phyloP scores from a whole-genome alignment of 1,140 invertebrate genomes.

The Mya arenaria region DNA sequence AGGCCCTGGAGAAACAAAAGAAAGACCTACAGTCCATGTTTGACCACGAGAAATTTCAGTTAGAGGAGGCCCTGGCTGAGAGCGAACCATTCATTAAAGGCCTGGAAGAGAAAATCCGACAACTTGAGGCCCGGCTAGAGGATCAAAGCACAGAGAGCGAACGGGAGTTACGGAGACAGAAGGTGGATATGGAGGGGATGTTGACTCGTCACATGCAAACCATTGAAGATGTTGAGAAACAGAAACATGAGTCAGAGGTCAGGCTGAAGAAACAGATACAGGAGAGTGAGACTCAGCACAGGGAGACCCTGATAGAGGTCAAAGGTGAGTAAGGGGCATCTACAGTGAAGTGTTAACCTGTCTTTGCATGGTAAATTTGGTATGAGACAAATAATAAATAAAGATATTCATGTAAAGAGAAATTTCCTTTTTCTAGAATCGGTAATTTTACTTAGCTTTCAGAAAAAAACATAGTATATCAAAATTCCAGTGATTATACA shows the following conservation, averaged over 20 bases:
- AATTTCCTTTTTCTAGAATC: too few relatives aligned
- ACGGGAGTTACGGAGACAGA: conserved; percentile 29
- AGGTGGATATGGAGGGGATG: conserved; percentile 43
- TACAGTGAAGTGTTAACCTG: too few relatives aligned
- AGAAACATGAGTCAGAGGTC: conserved; percentile 27
- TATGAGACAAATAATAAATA: too few relatives aligned
- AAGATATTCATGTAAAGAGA: too few relatives aligned
- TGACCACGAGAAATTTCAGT: conserved; percentile 37
- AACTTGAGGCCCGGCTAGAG: conserved; percentile 10
- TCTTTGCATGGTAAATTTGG: too few relatives aligned
- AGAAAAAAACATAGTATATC: too few relatives aligned
- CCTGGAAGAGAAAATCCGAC: conserved; percentile 17
- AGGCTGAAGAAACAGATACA: conserved; percentile 27
- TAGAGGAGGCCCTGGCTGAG: conserved; percentile 45
- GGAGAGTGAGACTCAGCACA: conserved; percentile 30
- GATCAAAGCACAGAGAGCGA: conserved; percentile 13
- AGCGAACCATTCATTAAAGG: conserved; percentile 30
- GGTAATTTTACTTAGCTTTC: too few relatives aligned
- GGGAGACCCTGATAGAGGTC: not conserved
- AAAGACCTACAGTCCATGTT: conserved; percentile 2
- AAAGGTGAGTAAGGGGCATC: not conserved
- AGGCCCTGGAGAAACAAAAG: conserved; percentile 26
- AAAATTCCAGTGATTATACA: too few relatives aligned
- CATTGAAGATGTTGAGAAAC: conserved; percentile 37
- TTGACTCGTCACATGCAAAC: conserved; percentile 38